phyloP scores from a whole-genome alignment of 2,888 invertebrate species.

The Ptychoptera contaminata region DNA sequence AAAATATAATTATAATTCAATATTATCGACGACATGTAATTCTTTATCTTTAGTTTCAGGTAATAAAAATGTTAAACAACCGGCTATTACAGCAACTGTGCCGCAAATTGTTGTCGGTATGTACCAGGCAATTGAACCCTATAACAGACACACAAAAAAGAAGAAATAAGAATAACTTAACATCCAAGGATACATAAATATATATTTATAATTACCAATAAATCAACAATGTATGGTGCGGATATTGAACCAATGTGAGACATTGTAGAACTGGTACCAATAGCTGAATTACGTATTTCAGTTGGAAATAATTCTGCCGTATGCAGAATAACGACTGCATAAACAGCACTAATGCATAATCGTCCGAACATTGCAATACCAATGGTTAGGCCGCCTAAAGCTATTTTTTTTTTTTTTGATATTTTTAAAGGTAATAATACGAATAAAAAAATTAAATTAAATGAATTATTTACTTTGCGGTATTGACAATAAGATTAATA shows the following conservation, averaged over 20 bases:
- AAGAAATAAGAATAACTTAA: not conserved
- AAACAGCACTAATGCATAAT: conserved; percentile 29
- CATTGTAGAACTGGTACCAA: conserved; percentile 30
- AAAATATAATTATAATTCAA: not conserved
- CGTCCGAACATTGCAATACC: conserved; percentile 21
- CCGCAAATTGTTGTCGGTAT: conserved; percentile 33
- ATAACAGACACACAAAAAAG: not conserved
- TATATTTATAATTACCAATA: conserved; percentile 17
- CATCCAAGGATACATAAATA: not conserved
- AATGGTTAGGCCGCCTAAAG: not conserved
- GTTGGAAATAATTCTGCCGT: conserved; percentile 36
- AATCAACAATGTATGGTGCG: conserved; percentile 31
- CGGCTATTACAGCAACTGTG: conserved; percentile 25
- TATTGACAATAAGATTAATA: not conserved
- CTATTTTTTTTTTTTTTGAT: not conserved
- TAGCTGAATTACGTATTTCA: conserved; percentile 28
- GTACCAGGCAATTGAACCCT: conserved; percentile 20
- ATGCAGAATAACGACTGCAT: conserved; percentile 31
- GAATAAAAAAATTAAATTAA: not conserved
- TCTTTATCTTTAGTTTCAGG: conserved; percentile 36
- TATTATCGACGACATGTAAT: conserved; percentile 28
- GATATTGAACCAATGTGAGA: conserved; percentile 31
- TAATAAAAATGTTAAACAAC: conserved; percentile 25
- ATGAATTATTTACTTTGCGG: not conserved
- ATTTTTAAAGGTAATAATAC: not conserved